These are phyloP conservation scores for Battus philenor DNA, from an alignment of 1,140 invertebrate species.

Conservation along the genomic window DNA sequence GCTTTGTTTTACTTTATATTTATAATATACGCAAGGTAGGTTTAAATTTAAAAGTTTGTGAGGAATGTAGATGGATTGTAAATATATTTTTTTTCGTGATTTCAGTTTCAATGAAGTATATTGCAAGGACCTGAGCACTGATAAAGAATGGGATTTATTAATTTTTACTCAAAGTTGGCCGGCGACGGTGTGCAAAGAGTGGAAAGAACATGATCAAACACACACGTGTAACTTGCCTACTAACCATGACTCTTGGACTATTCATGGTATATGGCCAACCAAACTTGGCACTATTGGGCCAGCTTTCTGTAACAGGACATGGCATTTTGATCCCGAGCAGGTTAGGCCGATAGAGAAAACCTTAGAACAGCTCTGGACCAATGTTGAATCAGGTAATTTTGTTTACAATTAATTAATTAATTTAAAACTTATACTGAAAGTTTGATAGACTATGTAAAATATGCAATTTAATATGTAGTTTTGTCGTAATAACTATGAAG, in stretches of 20 bases:
- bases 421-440: too few relatives aligned
- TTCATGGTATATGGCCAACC: slow-evolving; percentile 91
- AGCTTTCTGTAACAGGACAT: slow-evolving; percentile 80
- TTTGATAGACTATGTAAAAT: too few relatives aligned
- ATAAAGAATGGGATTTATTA: slow-evolving; percentile 80
- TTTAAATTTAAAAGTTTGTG: neutral
- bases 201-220: slow-evolving; percentile 78
- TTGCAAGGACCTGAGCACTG: slow-evolving; percentile 14
- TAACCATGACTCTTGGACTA: slow-evolving; percentile 81
- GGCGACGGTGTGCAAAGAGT: slow-evolving; percentile 83
- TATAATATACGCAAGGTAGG: slow-evolving; percentile 6
- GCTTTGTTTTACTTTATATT: neutral
- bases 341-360: slow-evolving; percentile 78
- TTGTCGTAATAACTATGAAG: neutral
- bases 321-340: slow-evolving; percentile 79
- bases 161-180: slow-evolving; percentile 91
- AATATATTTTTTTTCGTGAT: slow-evolving; percentile 13
- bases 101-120: slow-evolving; percentile 25
- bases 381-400: slow-evolving; percentile 78
- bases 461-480: too few relatives aligned
- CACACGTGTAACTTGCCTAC: slow-evolving; percentile 81
- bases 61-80: too few relatives aligned
- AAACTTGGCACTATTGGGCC: slow-evolving; percentile 81
- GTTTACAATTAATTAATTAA: neutral
- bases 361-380: slow-evolving; percentile 83